phyloP scores from a whole-genome alignment of 2,797 vertebrate species.

The Tolypeutes matacus region DNA sequence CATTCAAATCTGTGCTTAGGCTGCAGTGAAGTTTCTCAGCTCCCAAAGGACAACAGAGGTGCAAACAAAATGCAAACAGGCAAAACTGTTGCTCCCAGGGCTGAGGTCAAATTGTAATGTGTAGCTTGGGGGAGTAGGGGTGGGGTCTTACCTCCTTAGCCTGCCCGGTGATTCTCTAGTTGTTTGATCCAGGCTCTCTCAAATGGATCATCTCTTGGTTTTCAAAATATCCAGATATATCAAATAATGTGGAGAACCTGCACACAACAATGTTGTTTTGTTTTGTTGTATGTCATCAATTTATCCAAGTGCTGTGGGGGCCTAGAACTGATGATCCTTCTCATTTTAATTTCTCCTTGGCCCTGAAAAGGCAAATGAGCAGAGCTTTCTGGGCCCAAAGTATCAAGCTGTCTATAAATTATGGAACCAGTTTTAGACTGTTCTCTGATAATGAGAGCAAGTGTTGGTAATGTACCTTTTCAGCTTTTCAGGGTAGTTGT shows the following conservation, averaged over 20 bases:
- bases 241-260: not conserved
- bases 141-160: not conserved
- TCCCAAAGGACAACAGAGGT: conserved; percentile 7
- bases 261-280: not conserved
- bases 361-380: conserved; percentile 28
- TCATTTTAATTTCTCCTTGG: not conserved
- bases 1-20: conserved; percentile 30
- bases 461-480: not conserved
- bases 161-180: not conserved
- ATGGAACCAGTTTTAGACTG: not conserved
- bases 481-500: not conserved
- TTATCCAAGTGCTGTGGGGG: not conserved
- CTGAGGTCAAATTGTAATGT: not conserved
- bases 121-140: too few species aligned
- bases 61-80: conserved; percentile 33
- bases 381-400: not conserved
- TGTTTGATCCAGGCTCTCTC: not conserved
- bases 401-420: not conserved
- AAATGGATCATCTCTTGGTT: not conserved
- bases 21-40: conserved; percentile 29
- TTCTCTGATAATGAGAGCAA: not conserved
- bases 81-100: not conserved
- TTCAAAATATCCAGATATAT: not conserved
- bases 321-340: not conserved
- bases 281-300: not conserved